Conservation (phyloP, 1,140 invertebrate species). For the Danaus melanippus region DNA sequence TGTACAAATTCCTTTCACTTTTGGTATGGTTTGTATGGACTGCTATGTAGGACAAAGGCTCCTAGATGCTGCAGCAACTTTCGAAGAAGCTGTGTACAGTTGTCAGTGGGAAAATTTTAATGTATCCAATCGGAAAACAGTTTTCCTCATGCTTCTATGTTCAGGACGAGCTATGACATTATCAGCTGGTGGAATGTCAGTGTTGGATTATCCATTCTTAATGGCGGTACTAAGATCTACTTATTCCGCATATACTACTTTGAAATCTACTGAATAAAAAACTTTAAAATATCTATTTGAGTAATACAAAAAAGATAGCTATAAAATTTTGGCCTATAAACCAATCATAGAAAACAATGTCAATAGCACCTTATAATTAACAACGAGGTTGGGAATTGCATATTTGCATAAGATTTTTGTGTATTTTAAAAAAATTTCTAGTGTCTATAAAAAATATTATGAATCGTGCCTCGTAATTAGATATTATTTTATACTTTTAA, state of each 20-base stretch:
- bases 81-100: conserved; percentile 30
- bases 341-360: too few species aligned
- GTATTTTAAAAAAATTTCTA: too few species aligned
- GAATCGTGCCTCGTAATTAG: too few species aligned
- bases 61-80: conserved; percentile 31
- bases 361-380: too few species aligned
- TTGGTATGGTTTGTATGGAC: conserved; percentile 35
- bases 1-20: conserved; percentile 34
- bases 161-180: conserved; percentile 40
- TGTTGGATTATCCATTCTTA: conserved; percentile 29
- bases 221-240: conserved; percentile 34
- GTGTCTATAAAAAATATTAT: too few species aligned
- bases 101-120: conserved; percentile 47
- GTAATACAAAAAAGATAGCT: too few species aligned
- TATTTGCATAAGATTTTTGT: too few species aligned
- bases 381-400: too few species aligned
- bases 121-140: conserved; percentile 28
- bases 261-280: conserved; percentile 21
- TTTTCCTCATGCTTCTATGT: conserved; percentile 32
- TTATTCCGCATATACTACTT: conserved; percentile 43
- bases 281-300: too few species aligned
- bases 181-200: conserved; percentile 36
- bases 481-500: too few species aligned
- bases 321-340: too few species aligned
- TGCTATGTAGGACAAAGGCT: conserved; percentile 42